Percentiles rank a stretch among this genome's conserved stretches.
Evolutionary conservation across 2,797 vertebrate species (phyloP).

Genomic region (Chanos chanos): DNA sequence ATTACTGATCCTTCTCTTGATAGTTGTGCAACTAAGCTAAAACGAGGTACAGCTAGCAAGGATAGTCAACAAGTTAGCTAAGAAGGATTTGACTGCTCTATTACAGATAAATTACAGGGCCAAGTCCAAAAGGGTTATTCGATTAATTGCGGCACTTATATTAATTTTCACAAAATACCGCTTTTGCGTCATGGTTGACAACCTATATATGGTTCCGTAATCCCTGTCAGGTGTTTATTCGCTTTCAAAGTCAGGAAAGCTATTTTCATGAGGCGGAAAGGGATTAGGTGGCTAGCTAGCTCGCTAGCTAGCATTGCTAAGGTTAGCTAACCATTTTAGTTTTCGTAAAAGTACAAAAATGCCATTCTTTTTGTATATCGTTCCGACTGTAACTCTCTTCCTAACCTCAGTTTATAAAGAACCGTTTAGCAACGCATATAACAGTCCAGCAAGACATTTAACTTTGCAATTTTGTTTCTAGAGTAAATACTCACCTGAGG

Average conservation of each 20-base stretch:
- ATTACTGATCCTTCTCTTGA: no score
- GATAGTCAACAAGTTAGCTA: no score
- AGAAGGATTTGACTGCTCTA: no score
- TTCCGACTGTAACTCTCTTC: no score
- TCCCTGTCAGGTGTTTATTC: constrained; percentile 4
- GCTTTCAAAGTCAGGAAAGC: constrained; percentile 15
- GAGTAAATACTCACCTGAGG: constrained; percentile 73
- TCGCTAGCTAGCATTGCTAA: constrained; percentile 50
- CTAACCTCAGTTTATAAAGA: no score
- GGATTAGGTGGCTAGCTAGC: constrained; percentile 62
- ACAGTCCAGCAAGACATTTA: no score
- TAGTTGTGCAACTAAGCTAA: no score
- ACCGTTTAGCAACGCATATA: no score
- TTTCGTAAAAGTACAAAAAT: neutral
- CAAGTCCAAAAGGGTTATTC: constrained; percentile 23
- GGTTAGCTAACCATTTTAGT: constrained; percentile 39
- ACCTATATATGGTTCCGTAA: constrained; percentile 10
- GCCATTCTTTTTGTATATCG: neutral
- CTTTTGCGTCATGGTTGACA: neutral
- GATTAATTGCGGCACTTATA: constrained; percentile 1
- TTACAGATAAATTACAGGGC: no score
- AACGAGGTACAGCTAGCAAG: no score
- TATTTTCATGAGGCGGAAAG: constrained; percentile 37
- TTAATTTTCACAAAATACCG: neutral
- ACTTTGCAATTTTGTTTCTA: constrained; percentile 42